phyloP scores from a whole-genome alignment of 2,113 vertebrate genomes.

The Anolis carolinensis region DNA sequence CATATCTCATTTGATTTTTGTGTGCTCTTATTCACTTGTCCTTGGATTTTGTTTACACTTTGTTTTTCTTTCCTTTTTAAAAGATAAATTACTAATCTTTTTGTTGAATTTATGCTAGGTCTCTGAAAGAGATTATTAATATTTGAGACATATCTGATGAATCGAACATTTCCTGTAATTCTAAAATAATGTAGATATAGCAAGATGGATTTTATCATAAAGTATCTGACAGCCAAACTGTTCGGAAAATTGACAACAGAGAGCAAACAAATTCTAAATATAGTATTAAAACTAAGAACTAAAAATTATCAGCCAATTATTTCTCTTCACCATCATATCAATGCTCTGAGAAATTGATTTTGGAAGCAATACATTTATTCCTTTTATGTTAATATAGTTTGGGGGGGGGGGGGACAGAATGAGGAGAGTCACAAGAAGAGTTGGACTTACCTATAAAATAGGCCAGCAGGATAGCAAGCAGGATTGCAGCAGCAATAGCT shows the following conservation, averaged over 20 bases:
- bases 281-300: background rate
- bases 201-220: background rate
- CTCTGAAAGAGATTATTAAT: too few relatives aligned
- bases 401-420: background rate
- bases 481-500: slow-evolving; percentile 90
- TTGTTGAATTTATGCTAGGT: too few relatives aligned
- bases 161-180: background rate
- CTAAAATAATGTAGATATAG: background rate
- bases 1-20: too few relatives aligned
- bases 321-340: background rate
- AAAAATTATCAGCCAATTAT: background rate
- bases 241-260: background rate
- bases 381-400: background rate
- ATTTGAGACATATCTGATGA: background rate
- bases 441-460: slow-evolving; percentile 94
- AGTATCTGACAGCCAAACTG: background rate
- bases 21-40: too few relatives aligned
- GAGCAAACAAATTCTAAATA: background rate
- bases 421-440: slow-evolving; percentile 16
- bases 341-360: background rate
- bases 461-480: slow-evolving; percentile 93
- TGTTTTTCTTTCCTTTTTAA: too few relatives aligned
- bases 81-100: too few relatives aligned
- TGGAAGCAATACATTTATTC: background rate
- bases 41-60: too few relatives aligned